Base-by-base conservation (phyloP, 1,140 invertebrate species). In the Anagrus nilaparvatae region DNA sequence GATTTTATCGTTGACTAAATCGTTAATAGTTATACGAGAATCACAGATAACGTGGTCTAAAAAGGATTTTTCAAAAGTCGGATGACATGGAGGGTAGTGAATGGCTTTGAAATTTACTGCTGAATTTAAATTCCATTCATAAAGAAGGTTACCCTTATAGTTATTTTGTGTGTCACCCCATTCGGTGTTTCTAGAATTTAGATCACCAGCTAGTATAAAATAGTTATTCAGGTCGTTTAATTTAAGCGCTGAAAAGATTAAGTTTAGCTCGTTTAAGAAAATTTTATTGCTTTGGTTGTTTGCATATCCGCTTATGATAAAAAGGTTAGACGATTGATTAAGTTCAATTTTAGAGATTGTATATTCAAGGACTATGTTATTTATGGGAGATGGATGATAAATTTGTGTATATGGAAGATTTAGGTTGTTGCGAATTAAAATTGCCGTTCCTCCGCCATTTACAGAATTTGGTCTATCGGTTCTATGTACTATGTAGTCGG, bases 391-490 rank as follows among this genome's bases (percentile, higher is more conserved):
- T 5, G 28, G 28, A 7, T 10, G 5, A n/a, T 30, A 30, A 4
- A 30, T 40, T 12, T 16, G 2, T 18, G 21, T 17, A 16, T 31
- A 37, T 2, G 28, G 17, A 14, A 44, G 34, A 10, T 28, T 35
- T 7, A 30, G 29, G 24, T 40, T 43, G n/a, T n/a, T n/a, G n/a
- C n/a, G n/a, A 1, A 48, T 31, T 3, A 40, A 4, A 14, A 48
- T 48, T 16, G 41, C 46, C 2, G 46, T 48, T 1, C 46, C 46
- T 5, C 46, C 40, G 10, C 46, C 46, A 29, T 40, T 23, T 17
- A 5, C 18, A 2, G 41, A 20, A 16, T 43, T 34, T 8, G 21
- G 37, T 19, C 36, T 28, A 20, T 48, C 47, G 23, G 28, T 16
- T 7, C 40, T 32, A 12, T 16, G 6, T 0, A 36, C 7, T 19